phyloP scores from a whole-genome alignment of 2,113 vertebrate species.

The Elephas maximus region DNA sequence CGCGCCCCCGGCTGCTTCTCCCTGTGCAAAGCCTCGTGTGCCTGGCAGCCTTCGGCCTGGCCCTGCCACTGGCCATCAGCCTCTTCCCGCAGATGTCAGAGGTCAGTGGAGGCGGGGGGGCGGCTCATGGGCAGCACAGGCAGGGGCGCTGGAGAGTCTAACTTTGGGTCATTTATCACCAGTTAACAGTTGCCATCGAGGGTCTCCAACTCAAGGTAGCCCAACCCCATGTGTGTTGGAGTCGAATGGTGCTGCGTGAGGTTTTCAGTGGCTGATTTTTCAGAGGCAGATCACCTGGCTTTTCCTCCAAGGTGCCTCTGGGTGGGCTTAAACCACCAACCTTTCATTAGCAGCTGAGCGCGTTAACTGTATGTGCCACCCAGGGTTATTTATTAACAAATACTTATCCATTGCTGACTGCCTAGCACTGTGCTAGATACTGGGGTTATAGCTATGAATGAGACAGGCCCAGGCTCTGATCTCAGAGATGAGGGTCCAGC shows the following conservation, averaged over 20 bases:
- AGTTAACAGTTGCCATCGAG: neutral
- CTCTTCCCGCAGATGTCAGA: slow-evolving; percentile 98
- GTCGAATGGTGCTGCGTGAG: no score
- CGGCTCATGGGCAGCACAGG: neutral
- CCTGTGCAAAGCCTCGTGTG: slow-evolving; percentile 96
- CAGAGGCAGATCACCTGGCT: fast-evolving
- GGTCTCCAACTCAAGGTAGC: neutral
- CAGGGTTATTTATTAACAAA: neutral
- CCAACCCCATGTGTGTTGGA: neutral
- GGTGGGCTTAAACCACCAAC: neutral
- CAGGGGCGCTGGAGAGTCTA: neutral
- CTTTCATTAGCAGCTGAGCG: neutral
- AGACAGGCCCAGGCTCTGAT: neutral
- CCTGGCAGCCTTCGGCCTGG: slow-evolving; percentile 95
- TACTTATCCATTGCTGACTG: neutral
- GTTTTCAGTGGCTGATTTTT: no score
- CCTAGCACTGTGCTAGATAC: neutral
- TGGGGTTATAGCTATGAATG: neutral
- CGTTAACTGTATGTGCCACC: neutral
- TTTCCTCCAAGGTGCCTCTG: neutral
- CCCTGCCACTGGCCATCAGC: slow-evolving; percentile 97
- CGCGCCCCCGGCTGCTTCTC: slow-evolving; percentile 90
- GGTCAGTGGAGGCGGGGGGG: slow-evolving; percentile 88
- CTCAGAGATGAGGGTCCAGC: neutral
- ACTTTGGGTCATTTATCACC: neutral